Evolutionary conservation across 1,140 invertebrate genomes (phyloP), one percentile per base, ranked within the genome.

Genomic region (Probaryconus sp.): DNA sequence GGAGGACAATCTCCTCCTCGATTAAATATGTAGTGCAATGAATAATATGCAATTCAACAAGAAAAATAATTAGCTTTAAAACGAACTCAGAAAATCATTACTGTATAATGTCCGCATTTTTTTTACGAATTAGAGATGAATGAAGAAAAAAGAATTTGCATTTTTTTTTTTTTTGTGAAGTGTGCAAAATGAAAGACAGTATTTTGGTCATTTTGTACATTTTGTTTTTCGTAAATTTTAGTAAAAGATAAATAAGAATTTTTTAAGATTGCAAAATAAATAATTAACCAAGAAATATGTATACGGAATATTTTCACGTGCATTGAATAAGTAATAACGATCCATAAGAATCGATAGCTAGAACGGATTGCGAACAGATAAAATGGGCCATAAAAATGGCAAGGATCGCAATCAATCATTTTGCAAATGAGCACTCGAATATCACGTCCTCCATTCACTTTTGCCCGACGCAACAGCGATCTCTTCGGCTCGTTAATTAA

Each of bases 261-360:
- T n/a, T n/a, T n/a, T n/a, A n/a, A n/a, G n/a, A n/a, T n/a, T n/a
- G n/a, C n/a, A n/a, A 31, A 51, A 51, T 63, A 51, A 51, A 51
- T 40, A 33, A 51, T 38, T 37, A 13, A 58, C 21, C 14, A 7
- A 13, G 28, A 11, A 40, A 11, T 58, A 58, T 58, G 38, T 40
- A 13, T 13, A 13, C 38, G 45, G 43, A 38, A 45, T 28, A 45
- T 58, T 58, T 58, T 58, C 38, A 45, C 50, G 48, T 40, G 28
- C 35, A 42, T 4, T 33, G 24, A 26, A 43, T 64, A 53, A 64
- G 53, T 53, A 53, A 64, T 64, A n/a, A 35, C 60, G 60, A 64
- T 64, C 45, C 47, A 43, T 47, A 43, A 53, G 60, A 16, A 53
- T 64, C 40, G 60, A 53, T 64, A 45, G 60, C 60, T 47, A 33